Evolutionary conservation across 2,888 invertebrate genomes (phyloP).

Genomic region (Tyria jacobaeae): DNA sequence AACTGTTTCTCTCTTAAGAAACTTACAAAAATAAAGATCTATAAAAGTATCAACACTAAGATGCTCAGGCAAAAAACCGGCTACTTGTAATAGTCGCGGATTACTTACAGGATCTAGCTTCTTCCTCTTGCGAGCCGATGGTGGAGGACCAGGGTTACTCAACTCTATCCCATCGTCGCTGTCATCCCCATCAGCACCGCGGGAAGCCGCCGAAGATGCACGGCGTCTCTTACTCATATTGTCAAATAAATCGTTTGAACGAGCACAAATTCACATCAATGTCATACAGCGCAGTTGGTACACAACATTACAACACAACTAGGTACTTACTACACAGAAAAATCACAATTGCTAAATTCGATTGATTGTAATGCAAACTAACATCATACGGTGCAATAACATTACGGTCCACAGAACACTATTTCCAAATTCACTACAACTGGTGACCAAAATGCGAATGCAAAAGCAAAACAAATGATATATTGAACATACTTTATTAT

Average conservation of each 20-base stretch:
- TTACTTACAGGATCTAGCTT: slow-evolving; percentile 90
- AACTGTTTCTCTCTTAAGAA: not conserved
- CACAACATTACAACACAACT: not conserved
- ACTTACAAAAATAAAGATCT: not conserved
- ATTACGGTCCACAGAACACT: no score
- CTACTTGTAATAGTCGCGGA: not conserved
- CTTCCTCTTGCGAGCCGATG: slow-evolving; percentile 88
- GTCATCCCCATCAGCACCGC: slow-evolving; percentile 89
- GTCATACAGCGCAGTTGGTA: not conserved
- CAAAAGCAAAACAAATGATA: not conserved
- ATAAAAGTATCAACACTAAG: not conserved
- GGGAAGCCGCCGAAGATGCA: slow-evolving; percentile 93
- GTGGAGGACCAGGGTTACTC: slow-evolving; percentile 78
- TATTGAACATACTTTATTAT: no score
- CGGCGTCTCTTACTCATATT: slow-evolving; percentile 92
- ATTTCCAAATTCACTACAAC: no score
- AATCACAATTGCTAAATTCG: no score
- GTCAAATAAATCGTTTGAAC: not conserved
- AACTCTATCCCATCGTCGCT: slow-evolving; percentile 88
- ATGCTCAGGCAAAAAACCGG: no score
- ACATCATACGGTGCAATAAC: no score
- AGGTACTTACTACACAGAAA: not conserved
- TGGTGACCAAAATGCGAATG: not conserved
- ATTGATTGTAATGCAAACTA: no score
- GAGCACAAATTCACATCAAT: not conserved